A percentile compares a stretch with the other conserved stretches of the same genome.
Conservation (phyloP, 2,888 invertebrate genomes). For the Siphlonurus alternatus region DNA sequence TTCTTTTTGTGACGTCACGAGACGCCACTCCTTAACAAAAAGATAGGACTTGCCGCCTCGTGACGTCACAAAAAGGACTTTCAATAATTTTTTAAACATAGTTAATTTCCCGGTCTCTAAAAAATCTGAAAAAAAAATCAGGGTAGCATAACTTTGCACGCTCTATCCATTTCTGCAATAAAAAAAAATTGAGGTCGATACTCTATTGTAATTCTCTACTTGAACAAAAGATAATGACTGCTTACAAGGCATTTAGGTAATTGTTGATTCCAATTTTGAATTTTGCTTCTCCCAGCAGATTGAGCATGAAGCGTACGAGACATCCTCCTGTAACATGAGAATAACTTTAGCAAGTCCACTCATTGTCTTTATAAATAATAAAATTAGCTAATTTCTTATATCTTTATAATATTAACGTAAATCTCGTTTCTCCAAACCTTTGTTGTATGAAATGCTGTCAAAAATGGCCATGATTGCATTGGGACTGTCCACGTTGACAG, state of each 20-base stretch:
- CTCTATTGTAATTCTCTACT: not conserved
- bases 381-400: too few species aligned
- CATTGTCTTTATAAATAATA: not conserved
- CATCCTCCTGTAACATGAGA: conserved; percentile 38
- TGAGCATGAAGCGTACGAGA: conserved; percentile 81
- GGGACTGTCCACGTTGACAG: conserved; percentile 53
- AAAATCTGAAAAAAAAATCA: too few species aligned
- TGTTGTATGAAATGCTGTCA: conserved; percentile 70
- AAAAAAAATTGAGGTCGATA: too few species aligned
- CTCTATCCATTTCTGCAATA: too few species aligned
- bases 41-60: too few species aligned
- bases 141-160: too few species aligned
- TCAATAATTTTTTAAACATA: too few species aligned
- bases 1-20: too few species aligned
- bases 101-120: too few species aligned
- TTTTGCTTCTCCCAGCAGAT: conserved; percentile 60
- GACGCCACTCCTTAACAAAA: too few species aligned
- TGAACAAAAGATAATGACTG: not conserved
- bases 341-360: not conserved
- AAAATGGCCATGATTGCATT: conserved; percentile 68
- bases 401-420: not conserved
- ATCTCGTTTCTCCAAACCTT: conserved; percentile 25
- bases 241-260: conserved; percentile 23
- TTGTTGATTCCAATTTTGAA: conserved; percentile 45
- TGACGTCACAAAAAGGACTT: too few species aligned